Conservation (phyloP, 1,140 invertebrate species). For the Drosophila quadrilineata region DNA sequence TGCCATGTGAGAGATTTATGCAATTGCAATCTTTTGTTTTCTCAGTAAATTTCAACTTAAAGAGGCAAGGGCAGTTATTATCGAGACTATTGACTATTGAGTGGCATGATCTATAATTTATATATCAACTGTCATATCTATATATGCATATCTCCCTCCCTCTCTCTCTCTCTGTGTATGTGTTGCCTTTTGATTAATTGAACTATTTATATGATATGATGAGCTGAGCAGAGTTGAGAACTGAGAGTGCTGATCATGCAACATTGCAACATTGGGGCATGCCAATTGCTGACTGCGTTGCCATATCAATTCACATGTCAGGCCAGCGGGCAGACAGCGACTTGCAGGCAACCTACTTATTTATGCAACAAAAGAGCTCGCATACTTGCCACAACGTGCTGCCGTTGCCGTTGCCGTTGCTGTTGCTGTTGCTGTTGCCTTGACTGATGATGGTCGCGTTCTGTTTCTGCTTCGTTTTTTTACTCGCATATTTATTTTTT, state of each 20-base stretch:
- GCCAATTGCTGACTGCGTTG: constrained; percentile 52
- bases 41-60: neutral
- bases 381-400: no score
- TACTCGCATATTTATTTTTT: no score
- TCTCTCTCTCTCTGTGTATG: constrained; percentile 4
- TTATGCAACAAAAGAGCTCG: constrained; percentile 65
- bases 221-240: constrained; percentile 49
- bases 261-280: constrained; percentile 48
- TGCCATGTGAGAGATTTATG: constrained; percentile 34
- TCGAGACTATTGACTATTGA: constrained; percentile 69
- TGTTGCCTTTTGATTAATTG: constrained; percentile 62
- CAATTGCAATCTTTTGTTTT: constrained; percentile 45
- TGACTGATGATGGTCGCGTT: constrained; percentile 72
- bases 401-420: no score
- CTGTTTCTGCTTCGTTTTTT: constrained; percentile 26
- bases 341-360: constrained; percentile 63
- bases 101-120: constrained; percentile 76
- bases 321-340: constrained; percentile 25
- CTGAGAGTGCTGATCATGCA: constrained; percentile 31
- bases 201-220: constrained; percentile 72
- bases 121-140: constrained; percentile 49
- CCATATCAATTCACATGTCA: constrained; percentile 76
- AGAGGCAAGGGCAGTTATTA: constrained; percentile 47
- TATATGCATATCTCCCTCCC: neutral
- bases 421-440: no score